Evolutionary conservation across 2,113 vertebrate genomes (phyloP), one percentile per base, ranked within the genome.

Genomic region (Poicephalus gulielmi): DNA sequence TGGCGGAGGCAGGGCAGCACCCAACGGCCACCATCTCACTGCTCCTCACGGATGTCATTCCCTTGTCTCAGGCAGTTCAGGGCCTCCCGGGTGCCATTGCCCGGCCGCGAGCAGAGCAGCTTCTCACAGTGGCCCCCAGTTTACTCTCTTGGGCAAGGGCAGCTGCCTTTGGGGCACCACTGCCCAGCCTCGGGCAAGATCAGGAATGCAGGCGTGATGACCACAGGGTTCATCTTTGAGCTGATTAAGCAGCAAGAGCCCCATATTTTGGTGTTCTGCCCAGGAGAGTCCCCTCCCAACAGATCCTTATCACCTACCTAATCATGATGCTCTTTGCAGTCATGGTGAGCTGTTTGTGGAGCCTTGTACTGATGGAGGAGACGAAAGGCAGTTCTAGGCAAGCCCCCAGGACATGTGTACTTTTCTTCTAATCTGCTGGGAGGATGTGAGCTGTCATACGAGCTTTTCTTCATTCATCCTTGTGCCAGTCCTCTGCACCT

Each of bases 401-500:
- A 53, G 43, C 9, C 6, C 12, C 33, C 10, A 9, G 25, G 9
- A 57, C 53, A 55, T 3, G 6, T 3, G 52, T 2, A 2, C 31
- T 90, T 64, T 60, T 39, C 3, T 1, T 30, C 43, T 33, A 52
- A 64, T 35, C 55, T 85, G 62, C 39, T 44, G 47, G 63, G 10
- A 52, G 30, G 17, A n/a, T 17, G 17, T 22, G 30, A 47, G 62
- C 64, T 67, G 33, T 28, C 13, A 10, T 6, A 39, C 0, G 0
- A 60, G 19, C 27, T 76, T 16, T 35, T 22, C 41, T 62, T 62
- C 3, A 1, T 60, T 62, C 24, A 70, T 12, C 35, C 37, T 25
- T 1, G 0, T 35, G 4, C 17, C 18, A 11, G 18, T n/a, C 5
- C 35, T 39, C 24, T 25, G 41, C 22, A 27, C 11, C 33, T 44